Base-by-base conservation (phyloP, 1,140 invertebrate genomes). In the Zaprionus kolodkinae region DNA sequence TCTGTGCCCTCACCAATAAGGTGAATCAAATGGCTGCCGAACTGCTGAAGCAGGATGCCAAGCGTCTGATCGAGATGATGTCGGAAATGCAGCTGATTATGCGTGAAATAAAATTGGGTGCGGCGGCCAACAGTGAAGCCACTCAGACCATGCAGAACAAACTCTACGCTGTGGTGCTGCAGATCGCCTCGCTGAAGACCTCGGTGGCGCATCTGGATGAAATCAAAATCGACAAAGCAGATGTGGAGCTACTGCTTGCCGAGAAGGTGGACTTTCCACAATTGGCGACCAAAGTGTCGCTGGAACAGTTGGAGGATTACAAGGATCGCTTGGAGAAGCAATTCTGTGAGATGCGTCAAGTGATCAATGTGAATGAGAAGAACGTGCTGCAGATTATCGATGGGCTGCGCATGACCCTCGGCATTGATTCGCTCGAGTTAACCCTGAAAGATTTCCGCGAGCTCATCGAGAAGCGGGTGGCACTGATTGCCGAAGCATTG, bases 241-340 rank as follows among this genome's bases (percentile, higher is more conserved):
- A 95, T 78, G 92, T 96, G 72, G 94, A 95, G 55, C 95, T 96
- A 59, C 94, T 95, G 1, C 92, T 96, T 69, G 95, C 95, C 0
- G 95, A 95, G 21, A 96, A 96, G 92, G 96, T 95, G 0, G 96
- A 96, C 82, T 92, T 95, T 50, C 93, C 93, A 2, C 92, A 94
- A 64, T 92, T 96, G 52, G 94, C 95, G 25, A 93, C 94, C 3
- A 96, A 96, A 79, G 95, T 96, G 4, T 96, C 95, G 0, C 93
- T 95, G 62, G 95, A 96, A 40, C 94, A 95, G 78, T 95, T 96
- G 78, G 95, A 96, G 61, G 93, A 94, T 30, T 94, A 95, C 25
- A 95, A 95, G 71, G 94, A 95, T 38, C 95, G 95, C 52, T 80
- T 96, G 5, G 94, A 94, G 3, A 93, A 93, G 33, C 93, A 93